Evolutionary conservation across 1,140 invertebrate genomes (phyloP).

Genomic region (Tetranychus urticae): DNA sequence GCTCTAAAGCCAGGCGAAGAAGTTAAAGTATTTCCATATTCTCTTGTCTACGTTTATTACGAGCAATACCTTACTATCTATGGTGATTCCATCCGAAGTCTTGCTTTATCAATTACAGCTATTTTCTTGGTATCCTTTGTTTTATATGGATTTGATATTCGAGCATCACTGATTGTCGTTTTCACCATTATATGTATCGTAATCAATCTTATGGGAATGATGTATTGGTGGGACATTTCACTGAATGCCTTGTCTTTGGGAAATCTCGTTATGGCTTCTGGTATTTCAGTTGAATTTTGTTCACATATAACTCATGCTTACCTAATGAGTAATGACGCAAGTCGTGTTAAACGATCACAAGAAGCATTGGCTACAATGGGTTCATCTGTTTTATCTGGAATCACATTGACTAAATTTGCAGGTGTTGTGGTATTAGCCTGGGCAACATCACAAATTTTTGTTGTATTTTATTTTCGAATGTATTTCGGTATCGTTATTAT

Average conservation of each 20-base stretch:
- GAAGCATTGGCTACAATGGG: constrained; percentile 53
- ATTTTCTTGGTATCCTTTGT: constrained; percentile 57
- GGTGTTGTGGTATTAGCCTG: constrained; percentile 74
- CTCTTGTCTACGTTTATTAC: constrained; percentile 76
- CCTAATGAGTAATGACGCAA: constrained; percentile 33
- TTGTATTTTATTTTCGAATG: constrained; percentile 89
- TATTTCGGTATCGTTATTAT: constrained; percentile 70
- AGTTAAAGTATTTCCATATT: constrained; percentile 64
- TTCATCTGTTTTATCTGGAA: constrained; percentile 71
- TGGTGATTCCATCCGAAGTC: constrained; percentile 42
- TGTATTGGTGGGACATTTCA: constrained; percentile 69
- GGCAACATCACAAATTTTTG: constrained; percentile 76
- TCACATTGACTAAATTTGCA: constrained; percentile 75
- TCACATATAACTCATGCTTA: constrained; percentile 58
- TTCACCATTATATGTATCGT: constrained; percentile 53
- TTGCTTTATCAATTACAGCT: constrained; percentile 44
- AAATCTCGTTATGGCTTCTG: constrained; percentile 83
- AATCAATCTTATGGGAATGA: constrained; percentile 54
- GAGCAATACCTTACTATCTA: constrained; percentile 82
- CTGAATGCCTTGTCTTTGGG: constrained; percentile 86
- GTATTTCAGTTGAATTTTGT: constrained; percentile 84
- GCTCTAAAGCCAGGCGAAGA: constrained; percentile 18
- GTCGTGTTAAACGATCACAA: constrained; percentile 33
- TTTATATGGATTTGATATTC: constrained; percentile 60
- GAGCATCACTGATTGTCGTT: constrained; percentile 46